Evolutionary conservation across 1,140 invertebrate species (phyloP).

Genomic region (Octopus sinensis): DNA sequence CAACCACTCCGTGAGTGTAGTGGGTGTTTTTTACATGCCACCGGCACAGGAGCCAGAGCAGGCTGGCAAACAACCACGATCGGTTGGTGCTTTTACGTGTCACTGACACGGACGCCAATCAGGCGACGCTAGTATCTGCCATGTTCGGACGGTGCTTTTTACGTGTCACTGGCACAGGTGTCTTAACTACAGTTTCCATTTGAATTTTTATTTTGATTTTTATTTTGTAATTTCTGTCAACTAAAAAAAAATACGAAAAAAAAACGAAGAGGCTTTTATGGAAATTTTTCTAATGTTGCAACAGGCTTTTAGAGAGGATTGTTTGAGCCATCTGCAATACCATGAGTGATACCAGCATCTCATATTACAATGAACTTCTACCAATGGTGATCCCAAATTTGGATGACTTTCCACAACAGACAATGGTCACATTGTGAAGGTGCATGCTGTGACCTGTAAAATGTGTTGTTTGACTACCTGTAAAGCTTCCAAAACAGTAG

Average conservation of each 20-base stretch:
- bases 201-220: too few species aligned
- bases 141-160: too few species aligned
- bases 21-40: too few species aligned
- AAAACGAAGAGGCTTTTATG: background rate
- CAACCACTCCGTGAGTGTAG: too few species aligned
- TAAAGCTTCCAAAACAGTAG: too few species aligned
- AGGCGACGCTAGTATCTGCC: too few species aligned
- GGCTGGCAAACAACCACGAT: too few species aligned
- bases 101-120: too few species aligned
- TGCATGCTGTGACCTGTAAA: background rate
- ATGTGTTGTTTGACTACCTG: background rate
- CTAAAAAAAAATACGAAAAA: background rate
- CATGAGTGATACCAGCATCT: background rate
- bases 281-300: conserved; percentile 12
- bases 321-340: background rate
- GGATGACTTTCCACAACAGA: background rate
- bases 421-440: background rate
- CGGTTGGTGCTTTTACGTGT: too few species aligned
- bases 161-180: too few species aligned
- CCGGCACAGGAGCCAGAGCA: too few species aligned
- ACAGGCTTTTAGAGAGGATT: background rate
- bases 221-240: background rate
- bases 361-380: background rate
- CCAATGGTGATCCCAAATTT: background rate
- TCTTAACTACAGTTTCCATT: too few species aligned